Evolutionary conservation across 2,113 vertebrate genomes (phyloP), one percentile per base, ranked within the genome.

Genomic region (Salvator merianae): DNA sequence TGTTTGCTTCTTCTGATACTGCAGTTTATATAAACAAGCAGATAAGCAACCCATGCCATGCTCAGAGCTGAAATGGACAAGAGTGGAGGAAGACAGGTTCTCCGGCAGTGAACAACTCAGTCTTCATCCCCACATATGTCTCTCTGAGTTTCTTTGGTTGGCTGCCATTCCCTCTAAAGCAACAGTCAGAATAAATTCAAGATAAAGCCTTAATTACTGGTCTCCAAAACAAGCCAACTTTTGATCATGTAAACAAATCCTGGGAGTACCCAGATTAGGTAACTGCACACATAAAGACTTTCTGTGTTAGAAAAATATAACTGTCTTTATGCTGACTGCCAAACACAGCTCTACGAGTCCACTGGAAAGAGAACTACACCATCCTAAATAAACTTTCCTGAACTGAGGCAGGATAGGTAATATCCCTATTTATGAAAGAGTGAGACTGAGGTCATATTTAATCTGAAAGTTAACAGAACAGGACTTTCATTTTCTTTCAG

Each of bases 341-440:
- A 70, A 80, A 69, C 36, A 20, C n/a, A 80, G n/a, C 43, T 53
- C 43, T 34, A 13, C 34, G 65, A 26, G 32, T 50, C 43, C 43
- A 14, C 30, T 10, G 40, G 53, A 34, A 34, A 80, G n/a, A 79
- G 87, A 75, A 32, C 9, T 28, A 43, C 78, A 34, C 2, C 82
- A 55, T 16, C 30, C 69, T 83, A 86, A 77, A 77, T 0, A 65
- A 88, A 88, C 84, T 76, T 32, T 24, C 28, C 81, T 86, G 90
- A 87, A 91, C 32, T 1, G 30, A 59, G 91, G 69, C 26, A 85
- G 86, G 77, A 85, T 2, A 70, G 63, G 78, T 87, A 88, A 88
- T 73, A 88, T 87, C 89, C 86, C 89, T 84, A 71, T 86, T 85
- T 85, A 66, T 84, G 9, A 43, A 38, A 75, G 83, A 90, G 85